Evolutionary conservation across 1,140 invertebrate species (phyloP), one percentile per base, ranked within the genome.

Genomic region (Drosophila burlai): DNA sequence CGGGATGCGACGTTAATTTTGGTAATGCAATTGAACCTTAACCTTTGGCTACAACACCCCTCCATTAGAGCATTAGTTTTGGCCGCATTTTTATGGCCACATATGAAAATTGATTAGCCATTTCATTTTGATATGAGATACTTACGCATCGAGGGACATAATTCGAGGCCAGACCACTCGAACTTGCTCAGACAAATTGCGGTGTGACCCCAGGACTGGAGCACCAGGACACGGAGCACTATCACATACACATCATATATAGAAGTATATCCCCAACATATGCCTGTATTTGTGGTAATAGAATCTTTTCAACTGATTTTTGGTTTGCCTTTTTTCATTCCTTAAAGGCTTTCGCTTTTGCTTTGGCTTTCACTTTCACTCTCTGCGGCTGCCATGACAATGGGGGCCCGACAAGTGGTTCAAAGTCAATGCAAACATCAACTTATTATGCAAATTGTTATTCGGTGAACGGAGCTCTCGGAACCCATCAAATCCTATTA

Each of bases 391-490:
- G 77, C 50, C 84, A 83, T 89, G 84, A 49, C 76, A 81, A 72
- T 75, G 47, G 47, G 16, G 65, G 47, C 24, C 55, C 42, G 62
- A 11, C 67, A 50, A 71, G 47, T 24, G 26, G 63, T 46, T 21
- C 34, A 47, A 60, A 57, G 65, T 67, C 68, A 50, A 72, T 65
- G 62, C 80, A 76, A 87, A 87, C 75, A 84, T 89, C 81, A 74
- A 78, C 77, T 69, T 90, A 81, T 90, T 87, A 87, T 87, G 84
- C 81, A 87, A 87, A 87, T 87, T 84, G 84, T 84, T 90, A 81
- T 87, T 84, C 76, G 18, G 40, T 50, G 64, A 50, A 43, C 64
- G 76, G 71, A 61, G 61, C 64, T 71, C 71, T 78, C 62, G 65
- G 54, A 52, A 42, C 47, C 80, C 63, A 89, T 89, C 50, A 87